Conservation (phyloP, 2,888 invertebrate species). For the Pasiphila rectangulata region DNA sequence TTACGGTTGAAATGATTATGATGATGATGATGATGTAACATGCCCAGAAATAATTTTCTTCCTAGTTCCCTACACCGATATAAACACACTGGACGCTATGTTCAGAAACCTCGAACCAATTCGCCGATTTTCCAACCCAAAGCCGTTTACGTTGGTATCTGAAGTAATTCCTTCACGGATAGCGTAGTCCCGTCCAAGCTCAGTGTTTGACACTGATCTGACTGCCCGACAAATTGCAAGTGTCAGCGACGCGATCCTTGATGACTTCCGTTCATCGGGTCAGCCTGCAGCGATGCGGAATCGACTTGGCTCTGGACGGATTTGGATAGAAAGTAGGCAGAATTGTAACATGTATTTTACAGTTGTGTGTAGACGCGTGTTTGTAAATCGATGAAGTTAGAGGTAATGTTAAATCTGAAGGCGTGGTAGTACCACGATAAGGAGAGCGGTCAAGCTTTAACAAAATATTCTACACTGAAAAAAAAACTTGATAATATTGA, state of each 20-base stretch:
- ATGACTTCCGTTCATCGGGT: constrained; percentile 20
- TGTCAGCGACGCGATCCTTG: constrained; percentile 19
- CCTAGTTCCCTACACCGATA: no score
- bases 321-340: not conserved
- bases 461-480: no score
- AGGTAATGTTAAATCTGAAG: no score
- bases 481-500: no score
- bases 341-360: not conserved
- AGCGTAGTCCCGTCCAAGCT: constrained; percentile 1
- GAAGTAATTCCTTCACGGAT: constrained; percentile 4
- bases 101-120: not conserved
- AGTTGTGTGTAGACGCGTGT: not conserved
- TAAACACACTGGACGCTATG: no score
- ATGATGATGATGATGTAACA: no score
- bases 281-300: constrained; percentile 10
- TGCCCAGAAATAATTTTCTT: no score
- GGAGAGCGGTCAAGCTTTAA: no score
- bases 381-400: no score
- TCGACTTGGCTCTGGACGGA: not conserved
- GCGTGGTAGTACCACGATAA: no score
- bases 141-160: not conserved
- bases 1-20: no score
- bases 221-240: constrained; percentile 21
- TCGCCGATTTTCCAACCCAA: not conserved
- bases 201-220: constrained; percentile 10